These are phyloP conservation scores for Smittia sp. DNA, from an alignment of 2,888 invertebrate species.

Conservation along the genomic window DNA sequence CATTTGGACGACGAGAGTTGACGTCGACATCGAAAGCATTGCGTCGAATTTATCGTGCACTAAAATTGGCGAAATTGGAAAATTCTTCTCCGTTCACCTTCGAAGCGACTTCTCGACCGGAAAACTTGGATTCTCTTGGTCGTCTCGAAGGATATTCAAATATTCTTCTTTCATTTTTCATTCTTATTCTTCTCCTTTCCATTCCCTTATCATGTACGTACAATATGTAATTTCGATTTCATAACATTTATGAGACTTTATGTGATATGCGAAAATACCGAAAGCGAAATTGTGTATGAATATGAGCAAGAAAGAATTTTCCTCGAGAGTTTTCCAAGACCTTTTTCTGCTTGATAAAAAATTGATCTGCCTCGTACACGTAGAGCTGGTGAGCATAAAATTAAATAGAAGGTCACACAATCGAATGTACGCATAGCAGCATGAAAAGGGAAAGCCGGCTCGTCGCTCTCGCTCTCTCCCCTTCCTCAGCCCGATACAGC, in stretches of 20 bases:
- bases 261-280: conserved; percentile 34
- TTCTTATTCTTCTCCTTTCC: conserved; percentile 1
- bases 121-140: conserved; percentile 8
- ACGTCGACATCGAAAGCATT: conserved; percentile 3
- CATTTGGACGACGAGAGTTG: background rate
- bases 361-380: conserved; percentile 35
- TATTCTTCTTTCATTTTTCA: background rate
- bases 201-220: background rate
- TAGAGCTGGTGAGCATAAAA: conserved; percentile 29
- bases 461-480: background rate
- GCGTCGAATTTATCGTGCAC: conserved; percentile 7
- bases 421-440: conserved; percentile 22
- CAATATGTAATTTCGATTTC: conserved; percentile 39
- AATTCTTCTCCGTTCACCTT: conserved; percentile 20
- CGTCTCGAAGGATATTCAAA: conserved; percentile 23
- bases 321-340: background rate
- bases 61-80: conserved; percentile 5
- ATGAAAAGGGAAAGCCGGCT: background rate
- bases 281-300: conserved; percentile 20
- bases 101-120: background rate
- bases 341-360: conserved; percentile 37
- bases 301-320: conserved; percentile 17
- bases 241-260: conserved; percentile 38
- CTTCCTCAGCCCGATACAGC: conserved; percentile 25
- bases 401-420: conserved; percentile 41